Evolutionary conservation across 2,797 vertebrate species (phyloP), one percentile per base, ranked within the genome.

Genomic region (Melanotaenia pygmaea): DNA sequence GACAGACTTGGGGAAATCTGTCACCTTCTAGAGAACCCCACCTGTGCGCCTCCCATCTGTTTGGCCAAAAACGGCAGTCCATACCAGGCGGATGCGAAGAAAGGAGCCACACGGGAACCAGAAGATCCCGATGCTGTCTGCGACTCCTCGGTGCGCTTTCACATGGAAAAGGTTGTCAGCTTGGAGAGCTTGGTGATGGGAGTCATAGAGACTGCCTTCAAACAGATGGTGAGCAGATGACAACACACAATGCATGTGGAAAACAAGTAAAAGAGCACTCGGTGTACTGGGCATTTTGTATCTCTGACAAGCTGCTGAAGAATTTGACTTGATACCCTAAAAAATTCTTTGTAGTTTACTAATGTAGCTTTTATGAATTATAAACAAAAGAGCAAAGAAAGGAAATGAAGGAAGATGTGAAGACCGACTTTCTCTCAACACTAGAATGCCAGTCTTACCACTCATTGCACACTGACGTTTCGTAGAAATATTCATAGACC

Each of bases 191-290:
- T 99, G 81, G 94, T 99, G 70, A 95, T 98, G 14, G 98, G 98
- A 0, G 97, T 98, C 83, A 96, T 99, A 26, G 98, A 99, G 91
- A 99, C 95, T 0, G 97, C 98, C 81, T 99, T 99, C 86, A 95
- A 94, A 86, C 93, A 96, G 90, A 99, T 99, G 98, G 98, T 99
- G 85, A 94, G 92, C 58, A 62, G 60, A 80, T 68, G 70, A 65
- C 40, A 5, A 24, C 38, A 11, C n/a, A 53, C 34, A 56, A 16
- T 60, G 24, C 32, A 8, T 58, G 38, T 43, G 45, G 59, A 66
- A 63, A 76, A 58, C 34, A 66, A 57, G 4, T 22, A 65, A 37
- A 43, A n/a, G 32, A 24, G n/a, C 43, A 2, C 5, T 24, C 63
- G 50, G 53, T 70, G 13, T 35, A n/a, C 2, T 2, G 28, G 54